Base-by-base conservation (phyloP, 2,113 vertebrate genomes). In the Daphoenositta chrysoptera region DNA sequence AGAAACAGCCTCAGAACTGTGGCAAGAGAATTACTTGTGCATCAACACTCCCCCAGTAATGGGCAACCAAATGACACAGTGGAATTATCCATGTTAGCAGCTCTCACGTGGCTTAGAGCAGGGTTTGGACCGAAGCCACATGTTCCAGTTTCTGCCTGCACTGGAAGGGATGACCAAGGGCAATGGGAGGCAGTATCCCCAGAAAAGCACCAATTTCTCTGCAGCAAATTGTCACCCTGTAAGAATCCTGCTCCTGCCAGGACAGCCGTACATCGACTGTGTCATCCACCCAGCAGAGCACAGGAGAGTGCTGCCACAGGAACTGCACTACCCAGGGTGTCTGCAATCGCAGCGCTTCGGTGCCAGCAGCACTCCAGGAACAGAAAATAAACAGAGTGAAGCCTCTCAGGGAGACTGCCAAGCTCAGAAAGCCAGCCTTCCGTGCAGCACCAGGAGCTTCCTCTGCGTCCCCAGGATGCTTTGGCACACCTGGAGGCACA, bases 221-320 rank as follows among this genome's bases (percentile, higher is more conserved):
- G 40, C 75, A 42, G 31, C 21, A 24, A 18, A 3, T 1, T 7
- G 26, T 35, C 30, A 3, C 26, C 33, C 5, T 2, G 17, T 10
- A 14, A 16, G 45, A 17, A 73, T 10, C n/a, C 6, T 3, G 10
- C 30, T 61, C 48, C 60, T 1, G 18, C 5, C 60, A 21, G 71
- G 68, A 31, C 61, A 58, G 39, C 4, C 1, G 0, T 1, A 13
- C 44, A 24, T 0, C 0, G 3, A 10, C 83, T 3, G 31, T 8
- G 17, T 7, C 24, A 40, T 3, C 11, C 39, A 4, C 9, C 31
- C 6, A 4, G 58, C 51, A n/a, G 44, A 80, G 8, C 21, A 1
- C 1, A 7, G 77, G 33, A 15, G 37, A 61, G 84, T 2, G 72
- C 78, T 22, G 84, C 65, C 23, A 23, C 77, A 16, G 69, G 53